Base-by-base conservation (phyloP, 2,797 vertebrate species). In the Gambusia yucatana region DNA sequence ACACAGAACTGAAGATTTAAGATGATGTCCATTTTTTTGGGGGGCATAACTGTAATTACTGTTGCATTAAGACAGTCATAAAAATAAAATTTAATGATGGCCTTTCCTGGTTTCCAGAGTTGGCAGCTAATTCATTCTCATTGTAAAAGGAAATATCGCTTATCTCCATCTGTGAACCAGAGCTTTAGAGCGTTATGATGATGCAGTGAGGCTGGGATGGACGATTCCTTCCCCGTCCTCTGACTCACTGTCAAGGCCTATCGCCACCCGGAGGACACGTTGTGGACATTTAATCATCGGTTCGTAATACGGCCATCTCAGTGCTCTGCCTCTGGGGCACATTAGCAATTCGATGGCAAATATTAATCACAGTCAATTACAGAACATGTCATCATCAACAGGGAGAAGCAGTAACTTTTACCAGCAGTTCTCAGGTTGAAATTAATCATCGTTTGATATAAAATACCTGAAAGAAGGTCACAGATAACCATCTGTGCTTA, bases 311-410 rank as follows among this genome's bases (percentile, higher is more conserved):
- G 81, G 84, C 14, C 73, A 74, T 80, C 80, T 88, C 84, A 46
- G 71, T 84, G 84, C 85, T 80, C 85, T 74, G 89, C 92, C 89
- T 88, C 47, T 20, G 79, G 92, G 88, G 78, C 88, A 87, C 87
- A 90, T 93, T 91, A 92, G 87, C 86, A 83, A 92, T 89, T 92
- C 83, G 72, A 69, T 69, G 77, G 87, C 81, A 88, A 84, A 82
- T 77, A 93, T 93, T 91, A 89, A 90, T 94, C 91, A 92, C 84
- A 87, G 86, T 91, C 90, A 89, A 94, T 93, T 93, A 89, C 73
- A 72, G 83, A 80, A 84, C 81, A 84, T 86, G 90, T 88, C 88
- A 85, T 88, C 86, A 85, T 91, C 86, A 82, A 84, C 83, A 73
- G 61, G 75, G 74, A 73, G 72, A 61, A 59, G 81, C 61, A 87